Evolutionary conservation across 1,140 invertebrate genomes (phyloP).

Genomic region (Drosophila tropicalis): DNA sequence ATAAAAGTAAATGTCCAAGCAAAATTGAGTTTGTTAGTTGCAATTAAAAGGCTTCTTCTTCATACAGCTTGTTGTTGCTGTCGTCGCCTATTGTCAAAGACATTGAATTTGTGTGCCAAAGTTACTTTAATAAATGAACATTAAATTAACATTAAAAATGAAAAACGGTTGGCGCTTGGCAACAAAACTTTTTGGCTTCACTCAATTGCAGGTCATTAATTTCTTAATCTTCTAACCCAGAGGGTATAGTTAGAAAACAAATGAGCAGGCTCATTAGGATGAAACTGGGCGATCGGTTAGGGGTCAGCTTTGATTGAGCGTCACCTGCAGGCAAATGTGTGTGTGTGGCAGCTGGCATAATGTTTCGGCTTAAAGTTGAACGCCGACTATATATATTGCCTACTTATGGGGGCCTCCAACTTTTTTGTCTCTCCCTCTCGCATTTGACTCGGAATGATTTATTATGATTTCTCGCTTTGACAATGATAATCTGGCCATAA

Average conservation of each 20-base stretch:
- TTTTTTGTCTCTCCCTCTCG: constrained; percentile 13
- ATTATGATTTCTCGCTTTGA: constrained; percentile 41
- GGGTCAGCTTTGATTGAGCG: constrained; percentile 51
- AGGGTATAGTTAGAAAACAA: constrained; percentile 2
- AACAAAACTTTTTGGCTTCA: constrained; percentile 34
- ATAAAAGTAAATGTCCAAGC: constrained; percentile 26
- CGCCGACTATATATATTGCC: background rate
- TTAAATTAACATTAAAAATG: constrained; percentile 46
- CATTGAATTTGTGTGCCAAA: constrained; percentile 41
- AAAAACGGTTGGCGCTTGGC: constrained; percentile 27
- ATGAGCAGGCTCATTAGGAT: constrained; percentile 12
- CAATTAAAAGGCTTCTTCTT: constrained; percentile 45
- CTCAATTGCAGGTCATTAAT: constrained; percentile 59
- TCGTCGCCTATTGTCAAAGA: constrained; percentile 18
- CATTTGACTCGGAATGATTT: constrained; percentile 44
- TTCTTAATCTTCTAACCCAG: constrained; percentile 47
- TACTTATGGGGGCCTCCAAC: background rate
- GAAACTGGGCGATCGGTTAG: constrained; percentile 5
- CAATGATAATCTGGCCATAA: constrained; percentile 22
- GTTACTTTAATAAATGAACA: constrained; percentile 47
- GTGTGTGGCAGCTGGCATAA: constrained; percentile 9
- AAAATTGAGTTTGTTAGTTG: constrained; percentile 20
- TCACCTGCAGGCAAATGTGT: constrained; percentile 36
- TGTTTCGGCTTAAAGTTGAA: constrained; percentile 9
- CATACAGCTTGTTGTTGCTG: background rate